phyloP scores from a whole-genome alignment of 1,140 invertebrate species.

The Trichonephila clavipes region DNA sequence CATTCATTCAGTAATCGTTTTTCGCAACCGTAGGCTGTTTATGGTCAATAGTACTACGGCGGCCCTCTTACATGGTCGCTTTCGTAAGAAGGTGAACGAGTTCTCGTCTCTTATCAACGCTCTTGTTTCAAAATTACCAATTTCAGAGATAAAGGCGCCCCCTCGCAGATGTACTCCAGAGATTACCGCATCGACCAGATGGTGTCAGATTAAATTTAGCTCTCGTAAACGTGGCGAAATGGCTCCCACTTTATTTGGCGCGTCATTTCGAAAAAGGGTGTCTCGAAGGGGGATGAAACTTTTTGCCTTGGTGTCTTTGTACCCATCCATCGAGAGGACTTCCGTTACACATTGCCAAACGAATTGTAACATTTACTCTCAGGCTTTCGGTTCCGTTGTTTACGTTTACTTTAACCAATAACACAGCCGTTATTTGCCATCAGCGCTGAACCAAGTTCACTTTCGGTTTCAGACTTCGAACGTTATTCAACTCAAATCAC shows the following conservation, averaged over 20 bases:
- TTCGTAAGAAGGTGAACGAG: constrained; percentile 17
- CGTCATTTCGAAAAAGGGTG: background rate
- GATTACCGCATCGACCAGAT: background rate
- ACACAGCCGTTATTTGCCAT: too few species aligned
- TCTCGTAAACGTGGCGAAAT: background rate
- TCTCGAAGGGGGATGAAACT: background rate
- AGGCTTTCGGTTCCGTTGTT: background rate
- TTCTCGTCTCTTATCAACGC: background rate
- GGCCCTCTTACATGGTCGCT: background rate
- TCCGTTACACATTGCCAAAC: background rate
- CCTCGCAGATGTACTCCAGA: background rate
- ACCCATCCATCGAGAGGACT: background rate
- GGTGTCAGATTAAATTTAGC: background rate
- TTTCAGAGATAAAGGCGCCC: background rate
- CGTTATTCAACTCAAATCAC: too few species aligned
- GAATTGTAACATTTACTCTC: background rate
- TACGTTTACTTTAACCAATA: background rate
- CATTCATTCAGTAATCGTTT: background rate
- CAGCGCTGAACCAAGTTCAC: too few species aligned
- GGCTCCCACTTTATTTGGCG: background rate
- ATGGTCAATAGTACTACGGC: constrained; percentile 9
- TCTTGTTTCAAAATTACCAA: constrained; percentile 2
- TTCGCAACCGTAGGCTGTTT: background rate
- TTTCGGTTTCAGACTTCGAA: too few species aligned
- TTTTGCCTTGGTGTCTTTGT: background rate